Evolutionary conservation across 2,113 vertebrate species (phyloP).

Genomic region (Tenebrosternarchus preto): DNA sequence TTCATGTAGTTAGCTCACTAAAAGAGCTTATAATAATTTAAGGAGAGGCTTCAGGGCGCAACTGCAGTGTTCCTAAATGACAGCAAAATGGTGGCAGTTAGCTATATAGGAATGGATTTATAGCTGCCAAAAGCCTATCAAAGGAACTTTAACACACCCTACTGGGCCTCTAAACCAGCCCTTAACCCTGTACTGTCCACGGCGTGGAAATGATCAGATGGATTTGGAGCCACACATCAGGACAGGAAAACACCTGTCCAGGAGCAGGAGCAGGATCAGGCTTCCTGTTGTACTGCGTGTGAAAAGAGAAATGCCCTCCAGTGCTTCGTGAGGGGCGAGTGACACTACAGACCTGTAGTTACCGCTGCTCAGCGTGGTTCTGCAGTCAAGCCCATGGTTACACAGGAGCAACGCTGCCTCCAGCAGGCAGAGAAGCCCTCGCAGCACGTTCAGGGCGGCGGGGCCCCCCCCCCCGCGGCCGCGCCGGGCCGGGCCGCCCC

Average conservation of each 20-base stretch:
- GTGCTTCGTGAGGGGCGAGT: constrained; percentile 2
- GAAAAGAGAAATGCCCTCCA: background rate
- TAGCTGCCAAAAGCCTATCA: constrained; percentile 49
- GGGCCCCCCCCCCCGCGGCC: too few species aligned
- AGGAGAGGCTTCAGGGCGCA: constrained; percentile 57
- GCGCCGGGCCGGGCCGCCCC: too few species aligned
- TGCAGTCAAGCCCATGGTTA: too few species aligned
- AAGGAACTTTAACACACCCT: background rate
- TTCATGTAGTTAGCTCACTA: constrained; percentile 28
- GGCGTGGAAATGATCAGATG: background rate
- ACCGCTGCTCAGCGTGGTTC: constrained; percentile 55
- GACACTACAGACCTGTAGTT: constrained; percentile 57
- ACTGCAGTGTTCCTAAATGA: constrained; percentile 55
- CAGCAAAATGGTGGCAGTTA: background rate
- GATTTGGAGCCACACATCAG: too few species aligned
- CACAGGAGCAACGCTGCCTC: too few species aligned
- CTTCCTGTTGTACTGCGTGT: too few species aligned
- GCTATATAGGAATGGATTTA: constrained; percentile 44
- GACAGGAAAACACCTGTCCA: too few species aligned
- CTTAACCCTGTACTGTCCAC: background rate
- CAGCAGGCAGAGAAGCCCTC: too few species aligned
- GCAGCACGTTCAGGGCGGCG: too few species aligned
- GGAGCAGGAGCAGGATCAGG: background rate
- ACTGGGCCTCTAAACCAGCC: background rate
- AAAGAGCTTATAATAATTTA: constrained; percentile 57